Conservation (phyloP, 1,140 invertebrate species). For the Conus ventricosus region DNA sequence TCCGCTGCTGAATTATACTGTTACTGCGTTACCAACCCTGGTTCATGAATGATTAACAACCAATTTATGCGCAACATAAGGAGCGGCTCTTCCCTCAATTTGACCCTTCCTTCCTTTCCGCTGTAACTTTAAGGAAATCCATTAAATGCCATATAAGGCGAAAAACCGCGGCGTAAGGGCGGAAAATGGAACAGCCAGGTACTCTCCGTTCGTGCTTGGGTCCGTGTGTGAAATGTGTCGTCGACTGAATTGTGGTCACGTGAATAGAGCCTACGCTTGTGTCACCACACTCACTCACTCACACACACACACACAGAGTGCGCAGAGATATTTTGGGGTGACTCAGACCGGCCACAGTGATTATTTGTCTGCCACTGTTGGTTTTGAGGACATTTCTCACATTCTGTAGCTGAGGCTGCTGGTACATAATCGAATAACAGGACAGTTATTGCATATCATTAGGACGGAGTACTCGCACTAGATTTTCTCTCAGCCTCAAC, state of each 20-base stretch:
- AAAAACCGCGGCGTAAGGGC: neutral
- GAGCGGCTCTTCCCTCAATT: slow-evolving; percentile 12
- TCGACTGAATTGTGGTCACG: slow-evolving; percentile 38
- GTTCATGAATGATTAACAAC: neutral
- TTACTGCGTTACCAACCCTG: neutral
- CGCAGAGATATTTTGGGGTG: slow-evolving; percentile 27
- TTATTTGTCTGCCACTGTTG: slow-evolving; percentile 4
- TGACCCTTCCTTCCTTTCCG: neutral
- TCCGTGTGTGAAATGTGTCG: slow-evolving; percentile 25
- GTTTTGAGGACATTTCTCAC: slow-evolving; percentile 6
- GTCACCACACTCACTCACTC: slow-evolving; percentile 29
- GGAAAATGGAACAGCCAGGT: slow-evolving; percentile 47
- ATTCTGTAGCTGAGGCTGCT: neutral
- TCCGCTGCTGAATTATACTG: no score
- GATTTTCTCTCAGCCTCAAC: neutral
- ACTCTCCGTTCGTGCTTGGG: neutral
- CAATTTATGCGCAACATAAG: neutral
- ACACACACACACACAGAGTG: neutral
- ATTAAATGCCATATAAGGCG: slow-evolving; percentile 28
- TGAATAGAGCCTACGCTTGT: slow-evolving; percentile 27
- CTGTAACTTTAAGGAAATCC: neutral
- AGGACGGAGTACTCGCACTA: slow-evolving; percentile 7
- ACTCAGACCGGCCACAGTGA: slow-evolving; percentile 30
- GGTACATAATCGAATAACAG: slow-evolving; percentile 20
- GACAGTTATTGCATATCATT: neutral